These are phyloP conservation scores for Nymphalis c-album DNA, from an alignment of 2,888 invertebrate genomes.

Conservation along the genomic window DNA sequence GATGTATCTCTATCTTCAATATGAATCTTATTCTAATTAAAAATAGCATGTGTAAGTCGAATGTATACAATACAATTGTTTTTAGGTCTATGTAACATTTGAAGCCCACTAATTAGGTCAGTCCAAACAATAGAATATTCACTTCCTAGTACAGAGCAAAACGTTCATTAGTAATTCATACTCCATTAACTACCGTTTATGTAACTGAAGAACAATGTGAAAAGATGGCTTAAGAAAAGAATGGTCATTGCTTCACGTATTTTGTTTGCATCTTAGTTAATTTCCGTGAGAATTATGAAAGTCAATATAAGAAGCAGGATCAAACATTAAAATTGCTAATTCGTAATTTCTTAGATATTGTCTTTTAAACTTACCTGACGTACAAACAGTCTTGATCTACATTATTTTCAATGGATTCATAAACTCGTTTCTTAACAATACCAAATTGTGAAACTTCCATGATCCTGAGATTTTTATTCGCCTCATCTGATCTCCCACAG, in stretches of 20 bases:
- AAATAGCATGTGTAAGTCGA: slow-evolving; percentile 2
- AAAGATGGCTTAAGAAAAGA: slow-evolving; percentile 74
- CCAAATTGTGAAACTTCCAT: slow-evolving; percentile 60
- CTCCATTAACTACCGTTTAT: slow-evolving; percentile 70
- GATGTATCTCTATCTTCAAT: slow-evolving; percentile 1
- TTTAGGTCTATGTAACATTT: slow-evolving; percentile 30
- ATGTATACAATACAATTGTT: slow-evolving; percentile 13
- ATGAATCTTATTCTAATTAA: slow-evolving; percentile 1
- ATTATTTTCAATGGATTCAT: neutral
- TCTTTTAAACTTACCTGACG: neutral
- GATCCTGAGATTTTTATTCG: slow-evolving; percentile 64
- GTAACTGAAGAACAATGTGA: slow-evolving; percentile 74
- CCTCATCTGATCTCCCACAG: slow-evolving; percentile 62
- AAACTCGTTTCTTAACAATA: slow-evolving; percentile 50
- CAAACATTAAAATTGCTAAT: slow-evolving; percentile 37
- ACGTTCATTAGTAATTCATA: slow-evolving; percentile 71
- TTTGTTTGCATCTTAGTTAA: slow-evolving; percentile 50
- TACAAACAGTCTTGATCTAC: neutral
- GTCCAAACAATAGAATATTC: slow-evolving; percentile 61
- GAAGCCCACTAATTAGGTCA: slow-evolving; percentile 43
- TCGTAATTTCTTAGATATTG: slow-evolving; percentile 6
- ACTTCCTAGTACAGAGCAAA: slow-evolving; percentile 66
- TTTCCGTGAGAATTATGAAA: slow-evolving; percentile 58
- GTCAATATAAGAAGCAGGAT: neutral
- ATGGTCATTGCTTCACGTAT: slow-evolving; percentile 75